phyloP scores from a whole-genome alignment of 92 coral and sea anemone genomes.

The Phenganax marumi region DNA sequence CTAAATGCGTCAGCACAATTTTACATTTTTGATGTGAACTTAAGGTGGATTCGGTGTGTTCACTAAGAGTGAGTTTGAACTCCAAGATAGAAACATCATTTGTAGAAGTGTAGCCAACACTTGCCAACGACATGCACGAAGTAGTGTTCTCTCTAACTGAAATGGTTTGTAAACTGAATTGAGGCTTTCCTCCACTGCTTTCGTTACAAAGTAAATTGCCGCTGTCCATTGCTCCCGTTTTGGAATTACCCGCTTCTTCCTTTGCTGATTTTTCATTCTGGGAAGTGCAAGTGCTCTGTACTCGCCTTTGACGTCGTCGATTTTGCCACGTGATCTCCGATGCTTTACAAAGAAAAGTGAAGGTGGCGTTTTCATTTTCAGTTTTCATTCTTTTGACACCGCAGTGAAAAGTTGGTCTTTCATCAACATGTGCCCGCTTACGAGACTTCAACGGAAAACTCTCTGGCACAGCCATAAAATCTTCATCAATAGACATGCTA shows the following conservation, averaged over 20 bases:
- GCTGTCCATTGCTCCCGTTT: background rate
- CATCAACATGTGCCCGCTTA: constrained; percentile 28
- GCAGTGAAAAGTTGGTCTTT: background rate
- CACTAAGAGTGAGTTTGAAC: constrained; percentile 20
- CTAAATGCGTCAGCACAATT: constrained; percentile 11
- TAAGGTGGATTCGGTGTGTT: background rate
- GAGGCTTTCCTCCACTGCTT: background rate
- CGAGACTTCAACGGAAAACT: background rate
- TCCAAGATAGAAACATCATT: background rate
- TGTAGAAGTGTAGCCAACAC: background rate
- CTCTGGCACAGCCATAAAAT: background rate
- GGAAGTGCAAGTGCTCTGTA: background rate
- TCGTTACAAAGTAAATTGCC: background rate
- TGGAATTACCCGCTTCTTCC: background rate
- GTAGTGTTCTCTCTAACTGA: background rate
- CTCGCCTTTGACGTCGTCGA: constrained; percentile 37
- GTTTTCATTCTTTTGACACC: constrained; percentile 20
- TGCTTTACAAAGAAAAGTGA: constrained; percentile 21
- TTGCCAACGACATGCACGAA: background rate
- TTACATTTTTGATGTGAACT: background rate
- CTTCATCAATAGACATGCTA: background rate
- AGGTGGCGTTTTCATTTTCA: constrained; percentile 2
- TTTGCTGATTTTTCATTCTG: background rate
- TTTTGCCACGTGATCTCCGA: constrained; percentile 35
- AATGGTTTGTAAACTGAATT: background rate